Conservation (phyloP, 2,113 vertebrate genomes). For the Nothoprocta pentlandii region DNA sequence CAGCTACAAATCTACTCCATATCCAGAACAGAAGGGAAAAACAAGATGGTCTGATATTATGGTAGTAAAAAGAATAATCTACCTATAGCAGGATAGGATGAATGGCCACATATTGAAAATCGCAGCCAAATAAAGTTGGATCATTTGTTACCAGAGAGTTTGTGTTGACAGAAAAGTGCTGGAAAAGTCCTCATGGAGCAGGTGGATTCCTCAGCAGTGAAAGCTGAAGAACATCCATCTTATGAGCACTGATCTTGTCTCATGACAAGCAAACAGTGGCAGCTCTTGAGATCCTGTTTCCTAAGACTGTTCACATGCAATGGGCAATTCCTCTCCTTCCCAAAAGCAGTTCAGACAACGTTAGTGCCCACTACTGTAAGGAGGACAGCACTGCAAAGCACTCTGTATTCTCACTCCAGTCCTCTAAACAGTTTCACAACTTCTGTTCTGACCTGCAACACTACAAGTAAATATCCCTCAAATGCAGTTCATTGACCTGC, state of each 20-base stretch:
- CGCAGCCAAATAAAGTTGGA: neutral
- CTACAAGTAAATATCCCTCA: neutral
- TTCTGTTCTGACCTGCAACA: neutral
- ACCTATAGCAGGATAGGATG: neutral
- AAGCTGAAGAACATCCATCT: neutral
- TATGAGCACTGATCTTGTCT: neutral
- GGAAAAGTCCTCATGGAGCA: neutral
- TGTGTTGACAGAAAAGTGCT: neutral
- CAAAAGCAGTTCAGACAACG: neutral
- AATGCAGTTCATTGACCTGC: neutral
- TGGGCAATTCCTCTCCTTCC: neutral
- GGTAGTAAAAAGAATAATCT: neutral
- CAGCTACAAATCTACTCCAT: neutral
- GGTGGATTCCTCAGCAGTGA: neutral
- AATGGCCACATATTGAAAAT: neutral
- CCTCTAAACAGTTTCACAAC: neutral
- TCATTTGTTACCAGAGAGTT: neutral
- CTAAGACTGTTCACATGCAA: neutral
- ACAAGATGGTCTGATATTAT: neutral
- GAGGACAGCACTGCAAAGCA: neutral
- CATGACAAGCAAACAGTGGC: fast-evolving
- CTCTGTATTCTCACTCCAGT: neutral
- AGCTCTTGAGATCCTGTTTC: neutral
- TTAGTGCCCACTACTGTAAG: neutral
- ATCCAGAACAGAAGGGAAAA: neutral